Evolutionary conservation across 2,113 vertebrate genomes (phyloP).

Genomic region (Chamaea fasciata): DNA sequence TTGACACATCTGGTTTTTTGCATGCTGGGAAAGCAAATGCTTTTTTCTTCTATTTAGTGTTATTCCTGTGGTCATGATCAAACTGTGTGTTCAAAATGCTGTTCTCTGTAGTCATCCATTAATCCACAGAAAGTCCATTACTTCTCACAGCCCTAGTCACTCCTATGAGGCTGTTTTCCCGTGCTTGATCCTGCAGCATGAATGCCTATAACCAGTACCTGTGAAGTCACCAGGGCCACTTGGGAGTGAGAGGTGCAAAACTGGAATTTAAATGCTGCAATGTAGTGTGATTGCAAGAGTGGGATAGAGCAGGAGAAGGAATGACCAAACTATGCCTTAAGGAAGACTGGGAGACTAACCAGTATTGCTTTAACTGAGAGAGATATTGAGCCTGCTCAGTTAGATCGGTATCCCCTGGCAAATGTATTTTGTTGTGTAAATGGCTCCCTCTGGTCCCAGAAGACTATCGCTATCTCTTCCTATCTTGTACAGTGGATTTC

Average conservation of each 20-base stretch:
- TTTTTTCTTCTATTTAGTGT: not conserved
- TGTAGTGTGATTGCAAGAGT: not conserved
- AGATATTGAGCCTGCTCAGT: slow-evolving; percentile 37
- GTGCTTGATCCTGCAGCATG: not conserved
- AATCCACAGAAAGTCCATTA: not conserved
- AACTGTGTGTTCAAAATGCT: not conserved
- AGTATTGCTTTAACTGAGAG: slow-evolving; percentile 21
- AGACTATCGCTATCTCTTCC: not conserved
- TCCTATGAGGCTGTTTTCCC: not conserved
- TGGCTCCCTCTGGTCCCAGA: slow-evolving; percentile 6
- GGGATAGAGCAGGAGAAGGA: not conserved
- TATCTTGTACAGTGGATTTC: slow-evolving; percentile 35
- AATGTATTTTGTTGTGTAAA: slow-evolving; percentile 22
- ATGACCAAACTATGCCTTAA: not conserved
- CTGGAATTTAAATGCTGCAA: not conserved
- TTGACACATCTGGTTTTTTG: not conserved
- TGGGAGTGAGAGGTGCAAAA: not conserved
- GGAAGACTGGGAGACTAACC: not conserved
- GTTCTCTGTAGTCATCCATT: not conserved
- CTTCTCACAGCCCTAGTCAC: not conserved
- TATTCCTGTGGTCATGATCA: not conserved
- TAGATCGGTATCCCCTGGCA: slow-evolving; percentile 14
- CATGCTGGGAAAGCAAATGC: not conserved
- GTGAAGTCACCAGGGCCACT: not conserved
- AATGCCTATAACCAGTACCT: not conserved